Base-by-base conservation (phyloP, 2,797 vertebrate species). In the Stomatorhinus walkeri region DNA sequence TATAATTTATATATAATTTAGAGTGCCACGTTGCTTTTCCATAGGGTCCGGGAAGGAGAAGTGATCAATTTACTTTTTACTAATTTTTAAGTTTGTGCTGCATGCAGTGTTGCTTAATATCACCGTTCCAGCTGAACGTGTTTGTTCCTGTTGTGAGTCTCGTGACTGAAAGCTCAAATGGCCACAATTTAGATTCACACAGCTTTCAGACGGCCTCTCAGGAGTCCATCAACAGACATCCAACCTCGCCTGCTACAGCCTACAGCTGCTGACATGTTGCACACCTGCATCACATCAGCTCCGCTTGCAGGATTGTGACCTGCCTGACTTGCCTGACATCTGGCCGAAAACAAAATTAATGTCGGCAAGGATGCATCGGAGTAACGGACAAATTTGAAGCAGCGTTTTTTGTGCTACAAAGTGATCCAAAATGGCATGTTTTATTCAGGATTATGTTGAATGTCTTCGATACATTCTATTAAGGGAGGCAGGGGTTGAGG, bases 1-100 rank as follows among this genome's bases (percentile, higher is more conserved):
- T 85, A 85, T 85, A 28, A 85, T 49, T 85, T 49, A 85, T 91
- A 28, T 91, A 92, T 93, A 93, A 92, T 91, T 90, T 89, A 91
- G 88, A 90, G 90, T 90, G 91, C 92, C 49, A 43, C 32, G 87
- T 87, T 88, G 89, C 87, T 90, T 92, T 88, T 91, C 91, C 90
- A 89, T 84, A 88, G 89, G 90, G 28, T 49, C 36, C 1, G 76
- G 87, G 86, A 88, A 88, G 91, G 90, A 56, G 48, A 85, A 92
- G 90, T 85, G 22, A 85, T 85, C n/a, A 49, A 85, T 24, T 85
- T 49, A 72, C 68, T 46, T n/a, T 48, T n/a, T 48, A 14, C 48
- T 43, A 1, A 24, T 83, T 22, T n/a, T 32, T 83, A 51, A n/a
- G 43, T 85, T 85, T 85, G n/a, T n/a, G 43, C 43, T 51, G 46